Evolutionary conservation across 1,140 invertebrate genomes (phyloP), one percentile per base, ranked within the genome.

Genomic region (Nasonia giraulti): DNA sequence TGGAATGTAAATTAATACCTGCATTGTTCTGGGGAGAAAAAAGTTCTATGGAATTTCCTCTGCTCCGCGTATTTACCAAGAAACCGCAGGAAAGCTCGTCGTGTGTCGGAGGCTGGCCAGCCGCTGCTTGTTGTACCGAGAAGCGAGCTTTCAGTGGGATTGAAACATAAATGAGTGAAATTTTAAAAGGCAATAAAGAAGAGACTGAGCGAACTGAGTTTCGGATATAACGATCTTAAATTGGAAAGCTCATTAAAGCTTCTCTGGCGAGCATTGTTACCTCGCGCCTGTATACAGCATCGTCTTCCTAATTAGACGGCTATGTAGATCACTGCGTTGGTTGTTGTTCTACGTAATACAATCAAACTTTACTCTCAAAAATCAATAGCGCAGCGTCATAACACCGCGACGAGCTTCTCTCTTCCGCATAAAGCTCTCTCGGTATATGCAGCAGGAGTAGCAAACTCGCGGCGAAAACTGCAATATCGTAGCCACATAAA

Each of bases 91-190:
- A 14, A 12, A 50, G 47, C 12, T 2, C 40, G 40, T 44, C 40
- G 40, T 44, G 40, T 44, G 40, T 33, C 23, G 33, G 33, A 66
- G 8, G 27, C 55, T 6, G n/a, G 66, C 76, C 8, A 17, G 44
- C 10, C 6, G 40, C 27, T 50, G 68, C 23, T 17, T 20, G 11
- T 78, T 44, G 47, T 14, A n/a, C n/a, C 10, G 37, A 44, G 75
- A n/a, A n/a, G n/a, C n/a, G n/a, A n/a, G n/a, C 44, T 40, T 50
- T 40, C 44, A 50, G 27, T 4, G 17, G 17, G n/a, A 71, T 31
- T 82, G 68, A 17, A 27, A 73, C 40, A 20, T n/a, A 55, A 73
- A 71, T 71, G 55, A 69, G 75, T 84, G n/a, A 79, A 77, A 37
- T 81, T 44, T 81, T 31, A 4, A 47, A 78, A 62, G 75, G 40